Conservation (phyloP, 2,113 vertebrate species). For the Archocentrus centrarchus region DNA sequence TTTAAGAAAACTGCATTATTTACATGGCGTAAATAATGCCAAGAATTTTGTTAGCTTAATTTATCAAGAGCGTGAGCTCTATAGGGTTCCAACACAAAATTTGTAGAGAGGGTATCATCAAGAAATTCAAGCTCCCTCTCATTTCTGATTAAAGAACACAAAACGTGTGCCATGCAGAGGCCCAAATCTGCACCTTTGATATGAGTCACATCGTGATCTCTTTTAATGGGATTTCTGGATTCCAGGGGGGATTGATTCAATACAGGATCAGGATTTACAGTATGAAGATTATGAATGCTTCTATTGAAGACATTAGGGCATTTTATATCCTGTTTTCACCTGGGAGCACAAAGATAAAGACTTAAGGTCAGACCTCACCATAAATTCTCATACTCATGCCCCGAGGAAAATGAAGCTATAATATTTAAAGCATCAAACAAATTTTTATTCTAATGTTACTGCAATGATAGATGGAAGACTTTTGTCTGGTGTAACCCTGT, state of each 20-base stretch:
- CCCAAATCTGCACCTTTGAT: slow-evolving; percentile 10
- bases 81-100: not conserved
- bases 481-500: rapidly evolving
- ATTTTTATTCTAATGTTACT: not conserved
- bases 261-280: not conserved
- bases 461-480: not conserved
- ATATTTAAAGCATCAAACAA: not conserved
- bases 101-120: not conserved
- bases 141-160: not conserved
- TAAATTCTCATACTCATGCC: not conserved
- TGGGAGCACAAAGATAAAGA: not conserved
- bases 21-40: not conserved
- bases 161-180: not conserved
- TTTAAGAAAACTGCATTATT: not conserved
- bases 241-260: not conserved
- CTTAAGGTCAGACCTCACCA: not conserved
- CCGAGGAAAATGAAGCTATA: not conserved
- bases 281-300: slow-evolving; percentile 8
- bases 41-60: slow-evolving; percentile 1
- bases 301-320: not conserved
- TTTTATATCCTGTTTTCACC: not conserved
- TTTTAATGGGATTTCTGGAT: slow-evolving; percentile 22
- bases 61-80: not conserved
- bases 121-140: not conserved
- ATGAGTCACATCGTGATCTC: slow-evolving; percentile 4